Base-by-base conservation (phyloP, 2,113 vertebrate genomes). In the Todiramphus chloris region DNA sequence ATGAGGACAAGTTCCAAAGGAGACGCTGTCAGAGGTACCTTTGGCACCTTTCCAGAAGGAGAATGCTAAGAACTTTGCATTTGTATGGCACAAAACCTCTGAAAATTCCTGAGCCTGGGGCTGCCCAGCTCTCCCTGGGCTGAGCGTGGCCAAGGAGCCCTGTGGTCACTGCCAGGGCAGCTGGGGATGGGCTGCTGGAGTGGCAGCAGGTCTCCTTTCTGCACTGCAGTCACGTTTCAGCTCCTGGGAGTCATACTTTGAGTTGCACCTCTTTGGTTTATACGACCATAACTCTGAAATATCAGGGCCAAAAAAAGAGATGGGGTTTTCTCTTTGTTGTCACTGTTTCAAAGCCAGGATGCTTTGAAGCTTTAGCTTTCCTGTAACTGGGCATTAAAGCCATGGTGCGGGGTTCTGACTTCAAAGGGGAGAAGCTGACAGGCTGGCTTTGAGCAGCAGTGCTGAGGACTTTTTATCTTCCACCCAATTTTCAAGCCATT, bases 321-420 rank as follows among this genome's bases (percentile, higher is more conserved):
- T 10, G 3, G 83, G 51, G 37, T 55, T 94, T 73, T 94, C 59
- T 84, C 85, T 95, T 91, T 78, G 81, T 60, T 93, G 83, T 93
- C 70, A 43, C 69, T 41, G 59, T 88, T 93, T 48, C 24, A 72
- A 44, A 90, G 87, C 27, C 70, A 59, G 81, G 82, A n/a, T 70
- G 80, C 96, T 97, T 97, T 97, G 97, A 97, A 96, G 92, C 53
- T 68, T 70, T 64, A 53, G 87, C 69, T 82, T 46, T 76, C 81
- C 63, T 90, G 83, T 93, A 90, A 58, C 68, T 28, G 58, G 55
- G 75, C 94, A 73, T 95, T 94, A 96, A 96, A 96, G 87, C 83
- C 31, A 10, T 13, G 88, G 88, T 35, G 83, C 79, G 78, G 89
- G 85, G 87, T 43, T 95, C 70, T 14, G 5, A 80, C 95, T 97